Conservation (phyloP, 1,140 invertebrate genomes). For the Zaprionus taronus region DNA sequence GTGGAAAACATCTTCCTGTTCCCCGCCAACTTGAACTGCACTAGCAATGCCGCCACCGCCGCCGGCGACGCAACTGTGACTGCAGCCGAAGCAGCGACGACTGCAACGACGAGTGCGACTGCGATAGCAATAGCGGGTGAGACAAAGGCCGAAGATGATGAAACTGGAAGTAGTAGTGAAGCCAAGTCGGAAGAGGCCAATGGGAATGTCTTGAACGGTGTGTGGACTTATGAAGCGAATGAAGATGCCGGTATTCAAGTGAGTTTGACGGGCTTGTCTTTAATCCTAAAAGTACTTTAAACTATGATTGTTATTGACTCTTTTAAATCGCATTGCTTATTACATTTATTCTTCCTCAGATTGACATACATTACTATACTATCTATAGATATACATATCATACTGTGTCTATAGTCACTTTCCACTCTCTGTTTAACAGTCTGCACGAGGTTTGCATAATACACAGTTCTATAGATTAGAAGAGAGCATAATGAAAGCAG, state of each 20-base stretch:
- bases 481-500: conserved; percentile 10
- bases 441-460: neutral
- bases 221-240: conserved; percentile 40
- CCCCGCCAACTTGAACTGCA: conserved; percentile 31
- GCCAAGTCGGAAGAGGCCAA: neutral
- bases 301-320: neutral
- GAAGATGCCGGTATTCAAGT: conserved; percentile 38
- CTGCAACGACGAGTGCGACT: neutral
- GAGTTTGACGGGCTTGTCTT: conserved; percentile 3
- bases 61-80: conserved; percentile 5
- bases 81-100: neutral
- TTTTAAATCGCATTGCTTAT: neutral
- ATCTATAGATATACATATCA: neutral
- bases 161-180: neutral
- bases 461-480: conserved; percentile 1
- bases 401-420: neutral
- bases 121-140: neutral
- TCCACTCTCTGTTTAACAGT: neutral
- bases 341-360: neutral
- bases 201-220: neutral
- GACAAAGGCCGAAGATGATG: neutral
- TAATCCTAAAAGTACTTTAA: neutral
- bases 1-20: conserved; percentile 67
- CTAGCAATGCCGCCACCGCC: neutral
- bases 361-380: neutral